These are phyloP conservation scores for Tenthredo amoena DNA, from an alignment of 2,888 invertebrate genomes.

Conservation along the genomic window DNA sequence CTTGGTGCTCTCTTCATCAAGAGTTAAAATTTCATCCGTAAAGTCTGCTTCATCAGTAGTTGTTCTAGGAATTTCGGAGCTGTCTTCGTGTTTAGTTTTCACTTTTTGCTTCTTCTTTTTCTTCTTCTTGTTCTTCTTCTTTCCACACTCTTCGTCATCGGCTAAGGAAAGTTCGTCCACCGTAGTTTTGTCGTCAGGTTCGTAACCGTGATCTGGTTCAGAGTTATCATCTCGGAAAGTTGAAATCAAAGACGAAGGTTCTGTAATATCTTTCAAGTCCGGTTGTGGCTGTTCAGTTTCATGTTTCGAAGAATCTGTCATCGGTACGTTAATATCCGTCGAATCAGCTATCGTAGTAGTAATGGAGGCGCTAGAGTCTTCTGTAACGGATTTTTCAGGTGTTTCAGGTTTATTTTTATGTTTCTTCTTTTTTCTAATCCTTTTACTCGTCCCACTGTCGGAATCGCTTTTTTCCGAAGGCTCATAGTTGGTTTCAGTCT, in stretches of 20 bases:
- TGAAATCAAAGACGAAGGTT: conserved; percentile 60
- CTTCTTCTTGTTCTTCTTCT: conserved; percentile 79
- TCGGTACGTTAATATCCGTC: conserved; percentile 79
- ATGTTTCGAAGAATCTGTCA: conserved; percentile 79
- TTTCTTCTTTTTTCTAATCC: conserved; percentile 68
- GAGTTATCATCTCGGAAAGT: conserved; percentile 76
- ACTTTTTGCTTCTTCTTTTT: conserved; percentile 78
- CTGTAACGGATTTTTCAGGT: conserved; percentile 59
- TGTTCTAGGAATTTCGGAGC: conserved; percentile 78
- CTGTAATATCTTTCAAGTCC: conserved; percentile 67
- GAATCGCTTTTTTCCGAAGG: conserved; percentile 64
- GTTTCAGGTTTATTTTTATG: conserved; percentile 62
- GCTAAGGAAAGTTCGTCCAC: conserved; percentile 79
- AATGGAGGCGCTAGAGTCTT: conserved; percentile 62
- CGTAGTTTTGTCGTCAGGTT: conserved; percentile 84
- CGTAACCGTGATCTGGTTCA: conserved; percentile 82
- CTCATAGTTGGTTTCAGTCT: conserved; percentile 60
- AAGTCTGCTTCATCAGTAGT: conserved; percentile 74
- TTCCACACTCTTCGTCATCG: conserved; percentile 73
- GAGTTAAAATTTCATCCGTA: conserved; percentile 73
- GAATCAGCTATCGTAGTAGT: conserved; percentile 80
- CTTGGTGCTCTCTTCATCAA: conserved; percentile 66
- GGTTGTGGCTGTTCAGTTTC: conserved; percentile 77
- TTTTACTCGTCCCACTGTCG: conserved; percentile 60
- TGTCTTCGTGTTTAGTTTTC: conserved; percentile 78